Evolutionary conservation across 2,888 invertebrate species (phyloP), one percentile per base, ranked within the genome.

Genomic region (Aleiodes alternator): DNA sequence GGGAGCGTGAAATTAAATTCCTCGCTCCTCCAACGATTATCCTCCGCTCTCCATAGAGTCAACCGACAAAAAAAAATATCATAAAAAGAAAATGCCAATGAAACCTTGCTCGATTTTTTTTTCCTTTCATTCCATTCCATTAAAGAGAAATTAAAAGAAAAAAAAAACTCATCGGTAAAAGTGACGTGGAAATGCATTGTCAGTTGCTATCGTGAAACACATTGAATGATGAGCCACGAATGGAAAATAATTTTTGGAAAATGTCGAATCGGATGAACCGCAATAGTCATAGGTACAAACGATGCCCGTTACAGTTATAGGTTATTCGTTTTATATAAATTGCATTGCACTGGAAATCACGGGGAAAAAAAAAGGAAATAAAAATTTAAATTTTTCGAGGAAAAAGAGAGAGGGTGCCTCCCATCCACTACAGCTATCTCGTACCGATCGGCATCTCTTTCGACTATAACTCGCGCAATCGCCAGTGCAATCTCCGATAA

Each of bases 1-100:
- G 81, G 80, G 82, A 84, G 82, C 84, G 84, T 83, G 83, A 85
- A 85, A 87, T 85, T 85, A 86, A 86, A 86, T 86, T 85, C 84
- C 83, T 83, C 75, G 61, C 56, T 76, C 76, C 76, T 78, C 77
- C 72, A 70, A 69, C 61, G 51, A 68, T 69, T 56, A 48, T 48
- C 69, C 29, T 56, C 56, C 1, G 2, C 31, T 31, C 50, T 57
- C 43, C 48, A 23, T 66, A 50, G 43, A 50, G 31, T 56, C 43
- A 23, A 31, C 29, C 53, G 34, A 34, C 34, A 34, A 34, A 4
- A 34, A 34, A 34, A 34, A 34, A 34, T 34, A 34, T 34, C 34
- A 34, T 34, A n/a, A 53, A 68, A 68, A 53, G 8, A 64, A 64
- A 43, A 16, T 23, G 23, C 48, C 43, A 43, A 43, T 43, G 43